Evolutionary conservation across 2,888 invertebrate species (phyloP), one percentile per base, ranked within the genome.

Genomic region (Lycia hirtaria): DNA sequence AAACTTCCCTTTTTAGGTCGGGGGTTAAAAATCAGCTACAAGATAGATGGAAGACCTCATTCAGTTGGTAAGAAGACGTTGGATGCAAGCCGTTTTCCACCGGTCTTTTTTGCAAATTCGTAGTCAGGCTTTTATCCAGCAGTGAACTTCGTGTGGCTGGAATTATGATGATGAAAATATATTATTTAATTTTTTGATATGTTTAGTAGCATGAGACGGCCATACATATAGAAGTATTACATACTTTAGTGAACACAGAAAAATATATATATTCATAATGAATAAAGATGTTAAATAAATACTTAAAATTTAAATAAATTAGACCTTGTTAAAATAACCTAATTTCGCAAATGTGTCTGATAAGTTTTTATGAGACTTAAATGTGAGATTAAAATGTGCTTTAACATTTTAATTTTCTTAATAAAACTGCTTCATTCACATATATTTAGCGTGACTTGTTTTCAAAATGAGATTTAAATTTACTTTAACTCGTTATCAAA

Each of bases 361-460:
- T 9, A 28, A 20, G n/a, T 19, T 49, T 28, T 28, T 22, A 33
- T 22, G 15, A 22, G 32, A 20, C 14, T 2, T 22, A 20, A 24
- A 47, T 33, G n/a, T n/a, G n/a, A n/a, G 10, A 15, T 14, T 47
- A 12, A 4, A 35, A 5, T n/a, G 9, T 9, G 9, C 1, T 2
- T 22, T 12, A 1, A n/a, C n/a, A n/a, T 9, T 26, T 35, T 37
- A 14, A 45, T 22, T 43, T 51, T 47, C 26, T 33, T 35, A 4
- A 56, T 56, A 35, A 50, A 59, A 54, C 28, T 55, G 51, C 49
- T 43, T 28, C 38, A 33, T 53, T 51, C 17, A 20, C 44, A 45
- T 51, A 45, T 58, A 38, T 50, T 24, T 54, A 45, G 56, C 60
- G 59, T 65, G 66, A 67, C 62, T 60, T 51, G 57, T 37, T 60